phyloP scores from a whole-genome alignment of 2,113 vertebrate genomes.

The Drymodes brunneopygia region DNA sequence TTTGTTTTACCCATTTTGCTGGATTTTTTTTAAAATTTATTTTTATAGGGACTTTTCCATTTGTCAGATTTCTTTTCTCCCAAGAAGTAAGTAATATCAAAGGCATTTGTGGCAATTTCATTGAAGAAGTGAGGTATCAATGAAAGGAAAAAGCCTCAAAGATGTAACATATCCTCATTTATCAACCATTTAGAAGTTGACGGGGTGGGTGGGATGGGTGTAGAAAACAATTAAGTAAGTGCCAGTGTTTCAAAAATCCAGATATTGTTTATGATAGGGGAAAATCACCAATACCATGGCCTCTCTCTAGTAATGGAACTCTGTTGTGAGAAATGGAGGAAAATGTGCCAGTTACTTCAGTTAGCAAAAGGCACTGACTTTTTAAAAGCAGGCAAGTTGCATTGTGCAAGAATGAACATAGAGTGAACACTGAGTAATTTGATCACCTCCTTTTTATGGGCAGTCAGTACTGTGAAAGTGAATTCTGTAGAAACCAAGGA shows the following conservation, averaged over 20 bases:
- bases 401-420: neutral
- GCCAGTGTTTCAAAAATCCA: neutral
- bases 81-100: neutral
- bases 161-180: neutral
- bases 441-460: neutral
- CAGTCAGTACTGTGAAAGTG: neutral
- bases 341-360: neutral
- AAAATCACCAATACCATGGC: neutral
- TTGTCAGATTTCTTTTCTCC: neutral
- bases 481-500: neutral
- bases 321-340: neutral
- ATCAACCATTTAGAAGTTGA: neutral
- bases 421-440: neutral
- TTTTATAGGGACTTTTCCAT: neutral
- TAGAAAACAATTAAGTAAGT: neutral
- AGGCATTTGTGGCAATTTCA: neutral
- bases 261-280: neutral
- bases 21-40: neutral
- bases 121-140: neutral
- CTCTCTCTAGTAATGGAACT: neutral
- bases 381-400: neutral
- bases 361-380: neutral
- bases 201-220: accelerated
- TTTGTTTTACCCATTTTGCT: neutral
- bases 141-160: neutral